Evolutionary conservation across 2,888 invertebrate species (phyloP), one percentile per base, ranked within the genome.

Genomic region (Cerastis rubricosa): DNA sequence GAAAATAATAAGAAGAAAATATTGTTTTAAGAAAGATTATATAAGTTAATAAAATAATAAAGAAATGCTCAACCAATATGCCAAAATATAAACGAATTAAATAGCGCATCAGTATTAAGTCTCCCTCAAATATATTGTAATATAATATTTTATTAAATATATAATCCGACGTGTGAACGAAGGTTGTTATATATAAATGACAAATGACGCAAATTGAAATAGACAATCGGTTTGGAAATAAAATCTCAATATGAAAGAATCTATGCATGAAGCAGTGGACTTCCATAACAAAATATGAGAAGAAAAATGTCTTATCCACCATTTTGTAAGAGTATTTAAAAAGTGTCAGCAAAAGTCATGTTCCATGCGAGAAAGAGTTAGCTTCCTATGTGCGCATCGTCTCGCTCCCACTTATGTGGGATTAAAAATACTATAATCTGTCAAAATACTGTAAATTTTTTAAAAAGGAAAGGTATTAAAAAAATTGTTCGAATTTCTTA

Each of bases 161-260:
- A 77, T 78, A 49, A 78, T 71, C 63, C 51, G 71, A 74, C 73
- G 78, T 80, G 59, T 29, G 47, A 84, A 83, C 78, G 63, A 82
- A 76, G 83, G 81, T 84, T 90, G 85, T 87, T 85, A 65, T 69
- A 74, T 81, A 77, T 78, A 83, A 87, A 86, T 88, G 83, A 87
- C 84, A 81, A 80, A 9, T 12, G 63, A 71, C 43, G 14, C n/a
- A 35, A 49, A 71, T 54, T 17, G 7, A 14, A 22, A 45, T 29
- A 49, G 14, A 0, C 14, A 61, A 68, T 19, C 14, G 19, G 5
- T 57, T 49, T 67, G 70, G 51, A 59, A 64, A 80, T 54, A 22
- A 59, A 54, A 82, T 29, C 54, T 80, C 61, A 49, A 14, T 14
- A 19, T 45, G 19, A 19, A 49, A 64, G 7, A 40, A n/a, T 7